Conservation (phyloP, 2,888 invertebrate genomes). For the Lottia scabra region DNA sequence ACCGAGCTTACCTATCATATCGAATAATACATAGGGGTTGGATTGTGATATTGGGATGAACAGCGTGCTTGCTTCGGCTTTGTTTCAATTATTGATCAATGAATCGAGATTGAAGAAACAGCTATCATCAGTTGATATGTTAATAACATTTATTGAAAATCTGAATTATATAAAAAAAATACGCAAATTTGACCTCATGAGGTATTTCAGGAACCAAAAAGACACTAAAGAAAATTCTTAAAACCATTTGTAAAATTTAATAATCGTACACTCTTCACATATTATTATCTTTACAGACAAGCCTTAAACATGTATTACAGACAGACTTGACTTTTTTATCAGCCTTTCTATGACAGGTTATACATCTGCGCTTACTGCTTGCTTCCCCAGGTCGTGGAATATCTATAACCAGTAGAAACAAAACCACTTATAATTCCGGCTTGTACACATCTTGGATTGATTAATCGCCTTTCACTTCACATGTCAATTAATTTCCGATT, state of each 20-base stretch:
- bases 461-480: background rate
- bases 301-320: background rate
- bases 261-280: background rate
- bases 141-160: too few species aligned
- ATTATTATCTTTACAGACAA: background rate
- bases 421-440: background rate
- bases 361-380: background rate
- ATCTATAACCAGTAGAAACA: background rate
- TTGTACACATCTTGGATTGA: background rate
- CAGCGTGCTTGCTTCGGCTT: too few species aligned
- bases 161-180: too few species aligned
- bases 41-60: too few species aligned
- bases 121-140: too few species aligned
- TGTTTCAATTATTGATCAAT: too few species aligned
- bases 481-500: background rate
- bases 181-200: background rate
- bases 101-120: too few species aligned
- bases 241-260: background rate
- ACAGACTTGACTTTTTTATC: background rate
- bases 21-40: too few species aligned
- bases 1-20: too few species aligned
- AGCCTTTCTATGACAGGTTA: background rate
- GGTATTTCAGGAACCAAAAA: background rate
- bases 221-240: background rate
- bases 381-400: background rate